phyloP scores from a whole-genome alignment of 1,140 invertebrate genomes.

The Plectus sambesii region DNA sequence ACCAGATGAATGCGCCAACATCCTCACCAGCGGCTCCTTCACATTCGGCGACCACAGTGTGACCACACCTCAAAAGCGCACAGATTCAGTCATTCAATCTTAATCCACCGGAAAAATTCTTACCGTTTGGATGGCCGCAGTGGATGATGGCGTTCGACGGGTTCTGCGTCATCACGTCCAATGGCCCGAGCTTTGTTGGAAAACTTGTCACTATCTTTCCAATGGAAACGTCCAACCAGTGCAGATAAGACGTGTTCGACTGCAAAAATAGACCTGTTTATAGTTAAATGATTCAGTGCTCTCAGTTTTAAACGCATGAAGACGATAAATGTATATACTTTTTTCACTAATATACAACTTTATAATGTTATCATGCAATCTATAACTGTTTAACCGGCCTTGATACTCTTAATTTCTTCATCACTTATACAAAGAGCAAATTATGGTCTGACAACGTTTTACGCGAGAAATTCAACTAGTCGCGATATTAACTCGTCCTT shows the following conservation, averaged over 20 bases:
- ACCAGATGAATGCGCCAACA: constrained; percentile 76
- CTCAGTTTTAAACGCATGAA: too few relatives aligned
- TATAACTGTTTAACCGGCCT: too few relatives aligned
- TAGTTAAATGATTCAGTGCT: too few relatives aligned
- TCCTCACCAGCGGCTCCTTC: constrained; percentile 70
- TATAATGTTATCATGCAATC: too few relatives aligned
- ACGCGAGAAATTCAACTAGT: too few relatives aligned
- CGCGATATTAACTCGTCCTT: too few relatives aligned
- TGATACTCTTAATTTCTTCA: constrained; percentile 5
- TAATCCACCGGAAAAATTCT: constrained; percentile 16
- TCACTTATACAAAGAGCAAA: constrained; percentile 45
- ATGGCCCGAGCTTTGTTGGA: constrained; percentile 60
- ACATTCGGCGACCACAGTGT: constrained; percentile 88
- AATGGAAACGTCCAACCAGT: constrained; percentile 85
- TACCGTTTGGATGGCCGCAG: constrained; percentile 75
- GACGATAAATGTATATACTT: too few relatives aligned
- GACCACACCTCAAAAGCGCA: constrained; percentile 58
- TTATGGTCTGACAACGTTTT: too few relatives aligned
- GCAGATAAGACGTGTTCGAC: constrained; percentile 68
- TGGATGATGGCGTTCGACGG: constrained; percentile 83
- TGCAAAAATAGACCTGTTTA: constrained; percentile 53
- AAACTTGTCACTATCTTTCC: constrained; percentile 73
- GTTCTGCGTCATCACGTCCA: constrained; percentile 80
- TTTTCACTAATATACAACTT: too few relatives aligned
- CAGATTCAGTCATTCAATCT: background rate